Conservation (phyloP, 2,113 vertebrate species). For the Tachuris rubrigastra region DNA sequence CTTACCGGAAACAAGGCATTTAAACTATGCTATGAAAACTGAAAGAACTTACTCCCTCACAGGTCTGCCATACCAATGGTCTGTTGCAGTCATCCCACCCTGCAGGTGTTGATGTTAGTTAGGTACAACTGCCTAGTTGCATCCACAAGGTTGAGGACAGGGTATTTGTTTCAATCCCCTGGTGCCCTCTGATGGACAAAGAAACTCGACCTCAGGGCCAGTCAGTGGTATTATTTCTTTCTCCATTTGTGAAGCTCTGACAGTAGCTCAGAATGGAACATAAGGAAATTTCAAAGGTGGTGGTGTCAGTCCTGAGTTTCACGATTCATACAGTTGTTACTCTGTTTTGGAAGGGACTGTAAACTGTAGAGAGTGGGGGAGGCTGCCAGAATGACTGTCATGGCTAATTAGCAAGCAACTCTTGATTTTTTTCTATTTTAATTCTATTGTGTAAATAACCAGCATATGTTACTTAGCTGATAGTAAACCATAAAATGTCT, state of each 20-base stretch:
- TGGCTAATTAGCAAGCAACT: background rate
- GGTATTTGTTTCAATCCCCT: background rate
- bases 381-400: background rate
- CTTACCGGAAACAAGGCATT: background rate
- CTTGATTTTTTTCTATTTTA: background rate
- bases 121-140: background rate
- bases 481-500: conserved; percentile 15
- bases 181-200: background rate
- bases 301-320: background rate
- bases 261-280: background rate
- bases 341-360: background rate
- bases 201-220: background rate
- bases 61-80: background rate
- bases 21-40: background rate
- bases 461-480: background rate
- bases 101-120: background rate
- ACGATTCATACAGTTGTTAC: background rate
- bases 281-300: background rate
- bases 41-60: background rate
- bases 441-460: background rate
- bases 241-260: background rate
- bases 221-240: background rate
- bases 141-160: background rate
- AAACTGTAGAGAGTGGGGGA: background rate
- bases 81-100: background rate